phyloP scores from a whole-genome alignment of 2,888 invertebrate species.

The Galeruca laticollis region DNA sequence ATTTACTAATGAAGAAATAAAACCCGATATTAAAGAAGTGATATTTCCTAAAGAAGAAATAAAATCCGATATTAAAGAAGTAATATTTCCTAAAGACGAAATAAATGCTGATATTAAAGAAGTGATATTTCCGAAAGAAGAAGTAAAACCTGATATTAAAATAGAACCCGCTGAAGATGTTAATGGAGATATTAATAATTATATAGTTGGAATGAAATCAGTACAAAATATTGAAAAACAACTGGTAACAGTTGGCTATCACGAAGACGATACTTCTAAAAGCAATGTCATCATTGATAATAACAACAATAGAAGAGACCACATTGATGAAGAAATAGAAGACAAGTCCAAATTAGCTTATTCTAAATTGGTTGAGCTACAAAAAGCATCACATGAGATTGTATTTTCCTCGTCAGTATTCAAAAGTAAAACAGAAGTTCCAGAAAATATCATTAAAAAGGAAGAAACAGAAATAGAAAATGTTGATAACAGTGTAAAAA shows the following conservation, averaged over 20 bases:
- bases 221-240: conserved; percentile 2
- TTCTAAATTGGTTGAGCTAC: conserved; percentile 34
- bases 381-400: conserved; percentile 32
- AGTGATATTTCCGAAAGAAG: too few species aligned
- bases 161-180: neutral
- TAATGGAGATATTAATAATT: conserved; percentile 14
- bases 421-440: neutral
- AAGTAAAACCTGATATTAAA: neutral
- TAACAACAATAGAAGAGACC: conserved; percentile 17
- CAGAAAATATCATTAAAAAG: conserved; percentile 2
- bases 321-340: conserved; percentile 9
- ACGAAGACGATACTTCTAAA: neutral
- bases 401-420: conserved; percentile 47
- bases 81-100: conserved; percentile 12
- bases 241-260: neutral
- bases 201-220: neutral
- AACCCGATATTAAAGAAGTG: conserved; percentile 8
- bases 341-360: conserved; percentile 8
- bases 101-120: conserved; percentile 1
- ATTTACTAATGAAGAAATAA: neutral
- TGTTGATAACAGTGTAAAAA: neutral
- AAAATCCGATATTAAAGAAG: conserved; percentile 33
- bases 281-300: neutral
- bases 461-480: neutral
- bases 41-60: conserved; percentile 9